Percentiles rank a stretch among this genome's conserved stretches.
phyloP scores from a whole-genome alignment of 2,888 invertebrate genomes.

The Stenichneumon culpator region DNA sequence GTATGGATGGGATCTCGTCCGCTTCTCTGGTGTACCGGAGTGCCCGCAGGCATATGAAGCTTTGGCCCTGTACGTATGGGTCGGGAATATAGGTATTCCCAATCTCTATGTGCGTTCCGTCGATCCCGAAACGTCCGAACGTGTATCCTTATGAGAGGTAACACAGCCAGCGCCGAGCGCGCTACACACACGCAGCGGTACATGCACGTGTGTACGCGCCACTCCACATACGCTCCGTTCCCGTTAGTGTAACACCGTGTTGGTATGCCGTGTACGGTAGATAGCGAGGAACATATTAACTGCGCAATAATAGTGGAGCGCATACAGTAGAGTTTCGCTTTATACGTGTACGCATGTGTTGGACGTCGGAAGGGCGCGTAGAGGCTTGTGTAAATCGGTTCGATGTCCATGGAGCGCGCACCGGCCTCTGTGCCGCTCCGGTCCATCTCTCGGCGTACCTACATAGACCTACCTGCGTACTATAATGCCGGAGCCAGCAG shows the following conservation, averaged over 20 bases:
- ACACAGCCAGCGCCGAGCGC: neutral
- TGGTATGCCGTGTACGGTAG: constrained; percentile 1
- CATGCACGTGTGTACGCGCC: neutral
- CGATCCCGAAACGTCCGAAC: constrained; percentile 21
- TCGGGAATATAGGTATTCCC: constrained; percentile 29
- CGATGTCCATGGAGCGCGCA: neutral
- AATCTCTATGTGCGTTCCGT: constrained; percentile 37
- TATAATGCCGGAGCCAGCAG: constrained; percentile 82
- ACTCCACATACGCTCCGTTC: neutral
- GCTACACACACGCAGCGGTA: neutral
- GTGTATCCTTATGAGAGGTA: neutral
- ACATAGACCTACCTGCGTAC: constrained; percentile 67
- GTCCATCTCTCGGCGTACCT: neutral
- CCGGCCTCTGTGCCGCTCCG: neutral
- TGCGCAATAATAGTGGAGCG: constrained; percentile 9
- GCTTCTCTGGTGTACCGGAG: constrained; percentile 31
- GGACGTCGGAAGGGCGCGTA: neutral
- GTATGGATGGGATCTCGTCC: constrained; percentile 47
- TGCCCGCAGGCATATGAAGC: constrained; percentile 44
- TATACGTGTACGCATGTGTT: neutral
- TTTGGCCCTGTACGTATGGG: constrained; percentile 20
- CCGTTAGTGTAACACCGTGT: neutral
- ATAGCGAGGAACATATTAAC: constrained; percentile 6
- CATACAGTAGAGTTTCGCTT: constrained; percentile 19
- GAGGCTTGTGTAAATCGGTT: neutral